Evolutionary conservation across 2,888 invertebrate genomes (phyloP), one percentile per base, ranked within the genome.

Genomic region (Gryllus longicercus): DNA sequence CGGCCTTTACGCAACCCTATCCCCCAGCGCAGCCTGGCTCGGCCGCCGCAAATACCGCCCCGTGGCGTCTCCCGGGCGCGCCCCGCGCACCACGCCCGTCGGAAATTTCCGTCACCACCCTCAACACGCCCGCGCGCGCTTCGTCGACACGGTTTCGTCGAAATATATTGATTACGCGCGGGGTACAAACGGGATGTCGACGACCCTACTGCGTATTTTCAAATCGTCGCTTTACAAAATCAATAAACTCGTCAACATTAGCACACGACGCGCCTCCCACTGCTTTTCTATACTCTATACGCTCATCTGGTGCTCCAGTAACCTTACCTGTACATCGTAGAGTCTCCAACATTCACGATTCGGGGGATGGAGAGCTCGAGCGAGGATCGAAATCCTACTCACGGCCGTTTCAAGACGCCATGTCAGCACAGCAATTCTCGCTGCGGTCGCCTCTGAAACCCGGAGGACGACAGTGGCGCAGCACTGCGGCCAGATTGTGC

Each of bases 1-100:
- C 79, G 78, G 75, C 78, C 79, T 82, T 82, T 82, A 82, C 82
- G 82, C 82, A 82, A 82, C 82, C 82, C 82, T 82, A 81, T 81
- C 78, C 77, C 82, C 80, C 80, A 78, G 80, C 74, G 38, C 51
- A 21, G 63, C 63, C 18, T 25, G 25, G 63, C 63, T 18, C 14
- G 38, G 63, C 63, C n/a, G 63, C 63, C 63, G 63, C 63, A 63
- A 63, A 63, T 63, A 63, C 38, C 63, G 63, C 63, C 63, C 63
- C 63, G 63, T n/a, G n/a, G 63, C 63, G 63, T 63, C 63, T 38
- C 63, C 63, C 63, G 63, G 14, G 63, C 63, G 16, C 63, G 63
- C 63, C 63, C 63, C 63, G 14, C 63, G 63, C 63, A n/a, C 63
- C 63, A 63, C 63, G 63, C 63, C 63, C 63, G 63, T n/a, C 63